Conservation (phyloP, 2,113 vertebrate species). For the Pandion haliaetus region DNA sequence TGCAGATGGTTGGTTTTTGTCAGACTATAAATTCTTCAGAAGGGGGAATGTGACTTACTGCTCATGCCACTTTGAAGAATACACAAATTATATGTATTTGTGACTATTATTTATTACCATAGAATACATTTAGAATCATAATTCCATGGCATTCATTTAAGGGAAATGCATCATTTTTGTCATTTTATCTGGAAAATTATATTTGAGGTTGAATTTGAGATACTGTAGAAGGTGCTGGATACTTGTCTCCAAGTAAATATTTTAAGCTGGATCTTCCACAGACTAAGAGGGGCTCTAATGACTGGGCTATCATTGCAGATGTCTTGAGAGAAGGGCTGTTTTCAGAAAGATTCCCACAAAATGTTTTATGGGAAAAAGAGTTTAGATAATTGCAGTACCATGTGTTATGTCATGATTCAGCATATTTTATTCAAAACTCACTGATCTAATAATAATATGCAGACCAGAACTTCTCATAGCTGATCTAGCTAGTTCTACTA, state of each 20-base stretch:
- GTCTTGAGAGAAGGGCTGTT: neutral
- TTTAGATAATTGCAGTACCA: neutral
- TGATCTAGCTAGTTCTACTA: neutral
- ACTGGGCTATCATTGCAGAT: neutral
- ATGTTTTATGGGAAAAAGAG: neutral
- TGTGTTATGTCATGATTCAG: neutral
- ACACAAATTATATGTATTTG: neutral
- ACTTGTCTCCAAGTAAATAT: neutral
- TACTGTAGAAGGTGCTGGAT: neutral
- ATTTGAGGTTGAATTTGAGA: neutral
- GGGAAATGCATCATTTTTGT: neutral
- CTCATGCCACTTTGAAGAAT: neutral
- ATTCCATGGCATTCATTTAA: neutral
- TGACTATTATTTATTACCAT: neutral
- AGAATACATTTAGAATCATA: neutral
- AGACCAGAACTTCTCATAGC: neutral
- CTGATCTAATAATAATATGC: neutral
- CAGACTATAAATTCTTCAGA: neutral
- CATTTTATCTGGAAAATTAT: neutral
- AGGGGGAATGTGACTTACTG: neutral
- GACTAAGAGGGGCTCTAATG: neutral
- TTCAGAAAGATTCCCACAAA: neutral
- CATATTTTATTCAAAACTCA: neutral
- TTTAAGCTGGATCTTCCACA: neutral
- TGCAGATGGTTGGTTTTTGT: neutral